Base-by-base conservation (phyloP, 2,888 invertebrate genomes). In the Limnephilus marmoratus region DNA sequence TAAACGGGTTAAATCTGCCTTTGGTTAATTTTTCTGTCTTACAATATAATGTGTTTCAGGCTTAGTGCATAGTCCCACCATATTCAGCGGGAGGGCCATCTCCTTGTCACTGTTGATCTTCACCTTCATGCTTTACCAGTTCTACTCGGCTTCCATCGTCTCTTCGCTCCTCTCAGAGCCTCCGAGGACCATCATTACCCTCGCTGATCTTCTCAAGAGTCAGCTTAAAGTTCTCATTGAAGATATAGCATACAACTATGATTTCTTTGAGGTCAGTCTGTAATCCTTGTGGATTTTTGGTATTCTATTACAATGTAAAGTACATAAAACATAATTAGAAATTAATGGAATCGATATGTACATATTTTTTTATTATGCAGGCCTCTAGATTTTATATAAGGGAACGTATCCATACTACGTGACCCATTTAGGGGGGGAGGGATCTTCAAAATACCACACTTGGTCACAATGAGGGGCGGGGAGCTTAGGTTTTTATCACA, bases 141-240 rank as follows among this genome's bases (percentile, higher is more conserved):
- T 95, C 94, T 95, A 95, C 93, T 95, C 95, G 1, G 95, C 95
- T 0, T 95, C 95, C 90, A 94, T 95, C 37, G 95, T 95, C 3
- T 95, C 95, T 0, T 95, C 95, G 0, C 94, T 95, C 3, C 94
- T 95, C 15, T 94, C 94, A 0, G 94, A 94, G 90, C 94, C 94
- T 31, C 94, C 95, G 13, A 94, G 94, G 9, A 95, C 94, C 49
- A 95, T 95, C 81, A 94, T 94, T 53, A 94, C 94, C 13, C 90
- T 95, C 1, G 93, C 94, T 90, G 94, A 95, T 93, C 94, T 95
- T 12, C 93, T 94, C 5, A 94, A 95, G 7, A 95, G 95, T 68
- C 94, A 94, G 91, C 92, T 95, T 5, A 94, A 94, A 9, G 94
- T 95, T 31, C 95, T 95, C 0, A 94, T 94, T 81, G 94, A 95